Conservation (phyloP, 2,113 vertebrate species). For the Larimichthys crocea region DNA sequence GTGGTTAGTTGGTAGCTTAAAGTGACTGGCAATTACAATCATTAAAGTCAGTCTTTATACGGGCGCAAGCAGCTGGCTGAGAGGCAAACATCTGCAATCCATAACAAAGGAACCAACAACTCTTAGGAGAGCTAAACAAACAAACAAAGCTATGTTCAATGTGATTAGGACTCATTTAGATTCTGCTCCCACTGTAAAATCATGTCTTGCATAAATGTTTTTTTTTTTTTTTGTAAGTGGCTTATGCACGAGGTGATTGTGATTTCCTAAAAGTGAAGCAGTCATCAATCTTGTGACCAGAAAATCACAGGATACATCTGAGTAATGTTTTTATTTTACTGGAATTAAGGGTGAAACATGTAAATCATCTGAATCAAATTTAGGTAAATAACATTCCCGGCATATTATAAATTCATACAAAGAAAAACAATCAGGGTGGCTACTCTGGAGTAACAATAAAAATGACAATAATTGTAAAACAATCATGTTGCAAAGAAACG, state of each 20-base stretch:
- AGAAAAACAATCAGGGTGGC: too few species aligned
- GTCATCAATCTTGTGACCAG: conserved; percentile 4
- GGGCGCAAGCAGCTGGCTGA: conserved; percentile 47
- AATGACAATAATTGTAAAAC: background rate
- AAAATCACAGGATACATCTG: conserved; percentile 11
- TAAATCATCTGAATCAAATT: too few species aligned
- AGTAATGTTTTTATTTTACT: background rate
- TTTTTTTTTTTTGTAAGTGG: background rate
- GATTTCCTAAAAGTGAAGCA: background rate
- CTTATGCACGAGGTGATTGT: background rate
- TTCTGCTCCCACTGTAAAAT: conserved; percentile 1
- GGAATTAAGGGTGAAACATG: too few species aligned
- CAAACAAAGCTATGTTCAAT: background rate
- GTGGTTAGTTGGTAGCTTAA: conserved; percentile 9
- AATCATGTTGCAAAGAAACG: too few species aligned
- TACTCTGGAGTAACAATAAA: background rate
- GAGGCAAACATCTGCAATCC: conserved; percentile 59
- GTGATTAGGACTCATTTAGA: conserved; percentile 18
- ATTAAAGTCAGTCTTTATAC: conserved; percentile 41
- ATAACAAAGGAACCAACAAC: conserved; percentile 16
- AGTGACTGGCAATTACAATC: conserved; percentile 46
- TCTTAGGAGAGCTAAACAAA: conserved; percentile 15
- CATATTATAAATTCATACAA: too few species aligned
- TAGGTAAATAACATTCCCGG: too few species aligned
- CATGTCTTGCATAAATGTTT: background rate